Conservation (phyloP, 1,140 invertebrate genomes). For the Wasmannia auropunctata region DNA sequence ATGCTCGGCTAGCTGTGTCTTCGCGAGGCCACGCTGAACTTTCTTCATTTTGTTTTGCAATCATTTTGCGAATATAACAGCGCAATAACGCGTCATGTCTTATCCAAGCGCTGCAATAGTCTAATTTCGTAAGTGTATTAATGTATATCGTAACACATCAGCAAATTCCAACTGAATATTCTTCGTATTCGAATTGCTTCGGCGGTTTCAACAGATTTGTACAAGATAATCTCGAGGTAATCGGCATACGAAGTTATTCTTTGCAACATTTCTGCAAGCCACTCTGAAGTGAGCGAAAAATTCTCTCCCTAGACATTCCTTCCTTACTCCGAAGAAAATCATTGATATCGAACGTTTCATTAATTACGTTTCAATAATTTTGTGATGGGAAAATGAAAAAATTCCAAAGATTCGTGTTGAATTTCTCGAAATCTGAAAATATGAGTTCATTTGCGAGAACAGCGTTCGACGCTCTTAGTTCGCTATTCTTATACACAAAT, state of each 20-base stretch:
- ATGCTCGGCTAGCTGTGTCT: neutral
- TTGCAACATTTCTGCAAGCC: neutral
- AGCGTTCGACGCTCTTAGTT: neutral
- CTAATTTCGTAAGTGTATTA: constrained; percentile 5
- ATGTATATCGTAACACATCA: neutral
- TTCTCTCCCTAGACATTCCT: neutral
- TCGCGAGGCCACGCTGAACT: neutral
- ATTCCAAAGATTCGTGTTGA: neutral
- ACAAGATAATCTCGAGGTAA: constrained; percentile 2
- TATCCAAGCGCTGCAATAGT: neutral
- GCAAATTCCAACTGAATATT: neutral
- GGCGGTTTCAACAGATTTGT: neutral
- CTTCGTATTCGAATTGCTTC: neutral
- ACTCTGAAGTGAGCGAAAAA: neutral
- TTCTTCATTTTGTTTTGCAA: constrained; percentile 48
- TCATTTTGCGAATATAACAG: neutral
- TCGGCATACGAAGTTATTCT: neutral
- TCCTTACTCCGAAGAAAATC: neutral
- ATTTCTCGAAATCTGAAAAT: neutral
- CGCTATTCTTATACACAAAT: neutral
- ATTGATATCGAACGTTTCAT: neutral
- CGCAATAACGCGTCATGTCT: neutral
- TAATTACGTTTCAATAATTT: constrained; percentile 1
- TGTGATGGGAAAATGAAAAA: neutral
- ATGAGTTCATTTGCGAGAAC: neutral